Conservation (phyloP, 2,113 vertebrate species). For the Chloropsis hardwickii region DNA sequence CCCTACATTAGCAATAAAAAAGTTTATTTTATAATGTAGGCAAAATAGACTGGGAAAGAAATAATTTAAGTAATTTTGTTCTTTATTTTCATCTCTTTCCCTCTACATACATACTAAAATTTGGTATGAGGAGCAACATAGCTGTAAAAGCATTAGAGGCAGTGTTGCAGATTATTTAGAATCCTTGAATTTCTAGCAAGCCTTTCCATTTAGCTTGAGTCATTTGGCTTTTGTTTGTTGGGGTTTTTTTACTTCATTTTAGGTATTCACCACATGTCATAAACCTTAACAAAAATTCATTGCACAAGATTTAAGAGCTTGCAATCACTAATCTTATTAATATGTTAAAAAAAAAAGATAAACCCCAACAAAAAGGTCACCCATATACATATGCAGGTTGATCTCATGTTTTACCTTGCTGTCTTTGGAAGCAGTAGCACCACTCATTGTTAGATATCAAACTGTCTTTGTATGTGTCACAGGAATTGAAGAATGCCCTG, state of each 20-base stretch:
- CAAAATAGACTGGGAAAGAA: slow-evolving; percentile 40
- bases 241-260: background rate
- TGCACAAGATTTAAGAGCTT: background rate
- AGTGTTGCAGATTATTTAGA: slow-evolving; percentile 1
- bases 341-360: background rate
- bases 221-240: background rate
- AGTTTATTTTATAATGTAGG: slow-evolving; percentile 1
- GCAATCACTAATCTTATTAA: background rate
- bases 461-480: slow-evolving; percentile 86
- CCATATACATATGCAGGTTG: background rate
- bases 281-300: background rate
- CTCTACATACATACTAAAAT: background rate
- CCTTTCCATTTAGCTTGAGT: background rate
- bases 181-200: background rate
- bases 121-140: background rate
- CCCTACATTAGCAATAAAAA: background rate
- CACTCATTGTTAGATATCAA: slow-evolving; percentile 94
- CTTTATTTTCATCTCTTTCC: slow-evolving; percentile 9
- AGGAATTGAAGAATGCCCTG: slow-evolving; percentile 90
- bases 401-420: slow-evolving; percentile 83
- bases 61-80: slow-evolving; percentile 15
- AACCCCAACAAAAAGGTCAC: background rate
- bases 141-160: slow-evolving; percentile 3
- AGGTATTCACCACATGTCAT: background rate
- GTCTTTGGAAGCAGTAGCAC: slow-evolving; percentile 97